phyloP scores from a whole-genome alignment of 1,140 invertebrate species.

The Pseudomyrmex dendroicus region DNA sequence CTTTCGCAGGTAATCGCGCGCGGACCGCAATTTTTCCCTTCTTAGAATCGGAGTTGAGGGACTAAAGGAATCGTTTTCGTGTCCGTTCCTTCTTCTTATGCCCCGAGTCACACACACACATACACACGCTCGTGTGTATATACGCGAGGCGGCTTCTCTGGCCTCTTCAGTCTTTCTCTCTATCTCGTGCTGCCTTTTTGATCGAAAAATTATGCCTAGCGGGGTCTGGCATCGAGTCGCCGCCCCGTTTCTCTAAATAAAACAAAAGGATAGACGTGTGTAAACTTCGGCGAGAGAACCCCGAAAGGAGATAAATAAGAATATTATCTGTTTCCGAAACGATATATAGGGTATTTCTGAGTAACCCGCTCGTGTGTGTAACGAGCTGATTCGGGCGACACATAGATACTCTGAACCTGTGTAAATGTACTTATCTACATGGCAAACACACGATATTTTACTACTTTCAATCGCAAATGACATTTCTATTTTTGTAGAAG shows the following conservation, averaged over 20 bases:
- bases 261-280: constrained; percentile 66
- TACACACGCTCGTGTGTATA: constrained; percentile 3
- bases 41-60: constrained; percentile 43
- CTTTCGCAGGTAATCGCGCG: not conserved
- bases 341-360: no score
- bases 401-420: no score
- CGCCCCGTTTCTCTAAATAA: constrained; percentile 48
- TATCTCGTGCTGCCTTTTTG: constrained; percentile 59
- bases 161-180: not conserved
- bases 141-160: constrained; percentile 6
- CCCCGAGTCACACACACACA: constrained; percentile 23
- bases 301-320: constrained; percentile 20
- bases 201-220: constrained; percentile 73
- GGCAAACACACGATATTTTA: no score
- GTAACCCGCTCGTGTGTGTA: no score
- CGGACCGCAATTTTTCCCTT: constrained; percentile 31
- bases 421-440: no score
- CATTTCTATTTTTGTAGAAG: no score
- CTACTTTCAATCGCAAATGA: no score
- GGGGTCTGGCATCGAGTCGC: constrained; percentile 59
- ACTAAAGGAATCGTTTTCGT: not conserved
- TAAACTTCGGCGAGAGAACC: constrained; percentile 50
- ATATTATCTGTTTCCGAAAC: not conserved
- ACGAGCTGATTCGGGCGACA: no score
- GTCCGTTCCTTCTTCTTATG: constrained; percentile 52